Conservation (phyloP, 2,113 vertebrate genomes). For the Oostethus manadensis region DNA sequence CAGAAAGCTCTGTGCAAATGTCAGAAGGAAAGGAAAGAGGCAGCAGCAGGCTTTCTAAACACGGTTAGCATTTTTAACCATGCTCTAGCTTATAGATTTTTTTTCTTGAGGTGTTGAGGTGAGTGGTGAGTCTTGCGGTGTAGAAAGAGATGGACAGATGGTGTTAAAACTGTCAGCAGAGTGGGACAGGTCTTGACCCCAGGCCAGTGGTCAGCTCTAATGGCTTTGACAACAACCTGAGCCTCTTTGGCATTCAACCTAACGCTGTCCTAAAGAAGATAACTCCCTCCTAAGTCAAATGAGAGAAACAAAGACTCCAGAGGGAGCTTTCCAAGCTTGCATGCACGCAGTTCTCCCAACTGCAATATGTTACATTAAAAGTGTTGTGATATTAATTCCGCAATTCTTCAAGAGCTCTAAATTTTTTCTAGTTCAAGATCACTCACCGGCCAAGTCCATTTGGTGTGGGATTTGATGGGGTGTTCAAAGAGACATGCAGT, state of each 20-base stretch:
- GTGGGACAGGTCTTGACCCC: conserved; percentile 47
- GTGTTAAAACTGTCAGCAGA: conserved; percentile 47
- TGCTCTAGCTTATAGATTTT: background rate
- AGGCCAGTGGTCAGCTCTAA: conserved; percentile 59
- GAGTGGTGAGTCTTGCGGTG: conserved; percentile 19
- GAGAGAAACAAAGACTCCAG: conserved; percentile 37
- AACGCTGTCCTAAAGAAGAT: conserved; percentile 60
- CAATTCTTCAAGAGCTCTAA: conserved; percentile 22
- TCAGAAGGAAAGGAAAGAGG: conserved; percentile 17
- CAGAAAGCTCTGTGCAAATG: conserved; percentile 7
- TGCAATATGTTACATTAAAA: background rate
- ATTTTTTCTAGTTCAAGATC: conserved; percentile 21
- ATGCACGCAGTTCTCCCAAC: background rate
- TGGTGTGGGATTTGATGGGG: conserved; percentile 14
- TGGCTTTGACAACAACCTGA: conserved; percentile 69
- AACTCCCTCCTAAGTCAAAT: conserved; percentile 52
- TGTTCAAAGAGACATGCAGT: conserved; percentile 15
- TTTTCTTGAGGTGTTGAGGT: conserved; percentile 12
- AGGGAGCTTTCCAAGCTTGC: conserved; percentile 29
- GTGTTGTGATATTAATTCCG: background rate
- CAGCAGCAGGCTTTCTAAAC: conserved; percentile 2
- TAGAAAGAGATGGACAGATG: conserved; percentile 35
- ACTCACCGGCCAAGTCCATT: conserved; percentile 4
- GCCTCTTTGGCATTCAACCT: conserved; percentile 69
- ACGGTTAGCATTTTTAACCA: conserved; percentile 11